Conservation (phyloP, 23 tunicate genomes). For the Styela plicata region DNA sequence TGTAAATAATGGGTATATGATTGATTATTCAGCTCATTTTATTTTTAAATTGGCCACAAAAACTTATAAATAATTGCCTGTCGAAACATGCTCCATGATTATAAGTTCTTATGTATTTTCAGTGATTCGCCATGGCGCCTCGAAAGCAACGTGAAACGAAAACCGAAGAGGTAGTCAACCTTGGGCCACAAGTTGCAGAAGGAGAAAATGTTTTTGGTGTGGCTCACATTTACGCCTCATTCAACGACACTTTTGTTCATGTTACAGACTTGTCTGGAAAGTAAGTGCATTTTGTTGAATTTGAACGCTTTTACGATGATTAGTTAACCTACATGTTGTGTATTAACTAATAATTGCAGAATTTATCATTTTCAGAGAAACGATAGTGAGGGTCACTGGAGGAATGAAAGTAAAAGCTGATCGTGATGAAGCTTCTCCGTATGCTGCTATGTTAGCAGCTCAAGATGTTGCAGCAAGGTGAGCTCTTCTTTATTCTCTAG, state of each 20-base stretch:
- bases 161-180: conserved; percentile 89
- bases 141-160: conserved; percentile 78
- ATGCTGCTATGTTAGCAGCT: conserved; percentile 99
- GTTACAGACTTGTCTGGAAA: conserved; percentile 98
- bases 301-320: background rate
- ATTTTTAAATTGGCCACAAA: no score
- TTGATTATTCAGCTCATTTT: no score
- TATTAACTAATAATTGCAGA: background rate
- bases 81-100: no score
- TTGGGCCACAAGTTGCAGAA: conserved; percentile 98
- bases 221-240: conserved; percentile 97
- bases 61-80: no score
- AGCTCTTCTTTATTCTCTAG: background rate
- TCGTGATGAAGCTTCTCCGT: conserved; percentile 99
- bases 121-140: conserved; percentile 73
- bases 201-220: conserved; percentile 99
- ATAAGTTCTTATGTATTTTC: no score
- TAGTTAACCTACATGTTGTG: background rate
- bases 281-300: conserved; percentile 22
- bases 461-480: conserved; percentile 98
- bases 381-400: conserved; percentile 95
- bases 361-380: conserved; percentile 56
- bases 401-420: conserved; percentile 99
- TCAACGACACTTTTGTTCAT: conserved; percentile 98
- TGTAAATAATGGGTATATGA: no score